Evolutionary conservation across 2,113 vertebrate species (phyloP), one percentile per base, ranked within the genome.

Genomic region (Cheirogaleus medius): DNA sequence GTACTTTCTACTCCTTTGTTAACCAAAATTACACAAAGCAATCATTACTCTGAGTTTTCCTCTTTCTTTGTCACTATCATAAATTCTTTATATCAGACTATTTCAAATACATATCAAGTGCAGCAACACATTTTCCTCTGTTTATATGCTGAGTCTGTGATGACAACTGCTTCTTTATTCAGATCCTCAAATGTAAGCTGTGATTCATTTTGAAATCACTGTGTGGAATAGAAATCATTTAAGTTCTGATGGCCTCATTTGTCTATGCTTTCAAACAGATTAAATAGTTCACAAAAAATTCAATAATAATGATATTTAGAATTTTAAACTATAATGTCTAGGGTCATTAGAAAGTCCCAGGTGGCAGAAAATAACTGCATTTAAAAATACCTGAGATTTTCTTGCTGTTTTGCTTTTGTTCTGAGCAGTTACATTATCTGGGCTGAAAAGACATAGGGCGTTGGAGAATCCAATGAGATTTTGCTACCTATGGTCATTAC

Each of bases 341-440:
- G 34, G 32, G 44, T 92, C 58, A 85, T 96, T 95, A 95, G 63
- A 90, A 94, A 92, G 13, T 90, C 76, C 91, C 91, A 95, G 56
- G 7, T 81, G 49, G 96, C 15, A 93, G 37, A 74, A 87, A 90
- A 90, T 66, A 73, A 58, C n/a, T 90, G 39, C 77, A 47, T 85
- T 94, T 8, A 87, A 87, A 94, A 93, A 82, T 29, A 58, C 6
- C 18, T 91, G 54, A 64, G 44, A 80, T 82, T 95, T 84, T 84
- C 73, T 86, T 77, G 8, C 39, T 80, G 7, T 20, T 69, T 66
- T 97, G 18, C n/a, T 87, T 94, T 90, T 66, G 9, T 87, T 88
- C 34, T 92, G 85, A 88, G 92, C 2, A 81, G 23, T 64, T 92
- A 12, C 5, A 29, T 64, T 89, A 69, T 56, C 11, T 60, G 37